These are phyloP conservation scores for Lycodopsis pacificus DNA, from an alignment of 2,797 vertebrate genomes.

Conservation along the genomic window DNA sequence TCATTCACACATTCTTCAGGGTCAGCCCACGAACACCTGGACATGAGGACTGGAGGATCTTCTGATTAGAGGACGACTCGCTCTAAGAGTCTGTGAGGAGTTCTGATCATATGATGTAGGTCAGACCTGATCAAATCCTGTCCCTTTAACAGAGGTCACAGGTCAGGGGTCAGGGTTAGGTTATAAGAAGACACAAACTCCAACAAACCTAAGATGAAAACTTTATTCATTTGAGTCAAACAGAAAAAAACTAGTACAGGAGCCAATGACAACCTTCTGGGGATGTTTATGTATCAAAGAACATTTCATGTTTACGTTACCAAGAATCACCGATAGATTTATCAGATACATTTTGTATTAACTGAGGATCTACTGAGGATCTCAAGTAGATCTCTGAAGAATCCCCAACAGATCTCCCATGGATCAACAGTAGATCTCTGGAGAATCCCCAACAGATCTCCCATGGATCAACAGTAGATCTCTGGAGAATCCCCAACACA, in stretches of 20 bases:
- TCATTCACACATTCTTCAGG: too few relatives aligned
- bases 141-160: not conserved
- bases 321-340: not conserved
- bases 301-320: not conserved
- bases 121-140: too few relatives aligned
- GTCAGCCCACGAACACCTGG: too few relatives aligned
- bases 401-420: not conserved
- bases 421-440: not conserved
- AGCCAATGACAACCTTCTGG: not conserved
- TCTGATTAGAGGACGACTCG: too few relatives aligned
- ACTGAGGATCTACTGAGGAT: not conserved
- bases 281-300: not conserved
- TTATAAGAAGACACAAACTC: conserved; percentile 18
- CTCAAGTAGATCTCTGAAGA: too few relatives aligned
- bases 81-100: too few relatives aligned
- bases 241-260: not conserved
- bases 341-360: not conserved
- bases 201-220: not conserved
- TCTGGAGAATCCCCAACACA: not conserved
- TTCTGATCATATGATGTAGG: too few relatives aligned
- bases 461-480: not conserved
- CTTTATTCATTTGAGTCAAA: conserved; percentile 31
- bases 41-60: too few relatives aligned
- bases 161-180: not conserved
- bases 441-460: not conserved